phyloP scores from a whole-genome alignment of 1,140 invertebrate species.

The Papilio aristodemus region DNA sequence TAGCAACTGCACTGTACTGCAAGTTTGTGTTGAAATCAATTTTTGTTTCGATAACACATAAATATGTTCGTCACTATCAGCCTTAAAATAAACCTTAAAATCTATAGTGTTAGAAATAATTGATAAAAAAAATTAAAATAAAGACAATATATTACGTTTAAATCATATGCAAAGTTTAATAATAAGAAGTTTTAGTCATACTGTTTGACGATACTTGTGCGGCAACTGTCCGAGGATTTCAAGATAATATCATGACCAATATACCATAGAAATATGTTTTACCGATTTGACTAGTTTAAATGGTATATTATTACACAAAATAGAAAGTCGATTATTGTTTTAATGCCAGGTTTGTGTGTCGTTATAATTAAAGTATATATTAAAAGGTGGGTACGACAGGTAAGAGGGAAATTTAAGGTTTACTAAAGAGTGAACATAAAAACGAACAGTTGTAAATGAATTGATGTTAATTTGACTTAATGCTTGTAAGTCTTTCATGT shows the following conservation, averaged over 20 bases:
- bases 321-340: background rate
- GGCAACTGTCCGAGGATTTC: background rate
- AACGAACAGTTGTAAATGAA: too few relatives aligned
- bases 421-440: background rate
- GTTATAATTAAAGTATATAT: background rate
- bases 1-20: too few relatives aligned
- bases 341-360: background rate
- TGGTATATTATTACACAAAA: background rate
- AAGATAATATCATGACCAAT: background rate
- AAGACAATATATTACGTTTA: background rate
- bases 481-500: too few relatives aligned
- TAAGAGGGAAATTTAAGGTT: background rate
- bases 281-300: slow-evolving; percentile 11
- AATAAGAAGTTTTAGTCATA: background rate
- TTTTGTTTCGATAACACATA: background rate
- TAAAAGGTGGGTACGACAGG: background rate
- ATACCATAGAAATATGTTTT: background rate
- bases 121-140: background rate
- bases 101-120: background rate
- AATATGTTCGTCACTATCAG: too few relatives aligned
- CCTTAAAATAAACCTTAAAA: background rate
- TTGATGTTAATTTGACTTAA: too few relatives aligned
- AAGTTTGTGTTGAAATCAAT: background rate
- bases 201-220: background rate
- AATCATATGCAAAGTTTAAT: background rate